These are phyloP conservation scores for Folsomia manolachei DNA, from an alignment of 2,888 invertebrate genomes.

Conservation along the genomic window DNA sequence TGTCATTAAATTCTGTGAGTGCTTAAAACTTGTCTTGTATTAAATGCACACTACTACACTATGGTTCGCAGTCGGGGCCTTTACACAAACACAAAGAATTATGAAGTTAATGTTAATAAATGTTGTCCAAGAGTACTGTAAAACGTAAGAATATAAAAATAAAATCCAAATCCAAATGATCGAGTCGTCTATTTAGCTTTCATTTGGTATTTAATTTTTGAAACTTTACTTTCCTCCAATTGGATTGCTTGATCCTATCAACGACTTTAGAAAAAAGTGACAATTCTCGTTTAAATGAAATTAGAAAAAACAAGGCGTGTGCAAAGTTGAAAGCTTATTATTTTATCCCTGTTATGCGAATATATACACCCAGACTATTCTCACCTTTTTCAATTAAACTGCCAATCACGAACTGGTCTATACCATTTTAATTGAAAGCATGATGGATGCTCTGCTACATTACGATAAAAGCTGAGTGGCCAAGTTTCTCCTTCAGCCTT, in stretches of 20 bases:
- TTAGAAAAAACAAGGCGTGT: neutral
- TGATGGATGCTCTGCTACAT: neutral
- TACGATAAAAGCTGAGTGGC: no score
- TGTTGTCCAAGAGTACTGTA: neutral
- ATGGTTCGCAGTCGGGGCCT: slow-evolving; percentile 8
- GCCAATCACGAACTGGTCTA: neutral
- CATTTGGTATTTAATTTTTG: no score
- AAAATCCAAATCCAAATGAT: neutral
- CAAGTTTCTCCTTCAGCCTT: neutral
- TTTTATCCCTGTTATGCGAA: neutral
- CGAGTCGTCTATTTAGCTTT: no score
- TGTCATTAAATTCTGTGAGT: slow-evolving; percentile 4
- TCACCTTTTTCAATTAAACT: neutral
- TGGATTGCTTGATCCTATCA: neutral
- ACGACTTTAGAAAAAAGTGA: neutral
- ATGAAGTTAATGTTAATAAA: neutral
- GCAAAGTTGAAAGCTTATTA: neutral
- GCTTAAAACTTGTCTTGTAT: slow-evolving; percentile 7
- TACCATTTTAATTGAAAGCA: neutral
- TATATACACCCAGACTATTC: neutral
- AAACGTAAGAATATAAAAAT: neutral
- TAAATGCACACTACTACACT: neutral
- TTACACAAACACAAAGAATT: slow-evolving; percentile 2
- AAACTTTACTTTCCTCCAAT: neutral
- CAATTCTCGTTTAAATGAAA: neutral